Percentiles rank a stretch among this genome's conserved stretches.
Conservation (phyloP, 2,113 vertebrate species). For the Hoplias malabaricus region DNA sequence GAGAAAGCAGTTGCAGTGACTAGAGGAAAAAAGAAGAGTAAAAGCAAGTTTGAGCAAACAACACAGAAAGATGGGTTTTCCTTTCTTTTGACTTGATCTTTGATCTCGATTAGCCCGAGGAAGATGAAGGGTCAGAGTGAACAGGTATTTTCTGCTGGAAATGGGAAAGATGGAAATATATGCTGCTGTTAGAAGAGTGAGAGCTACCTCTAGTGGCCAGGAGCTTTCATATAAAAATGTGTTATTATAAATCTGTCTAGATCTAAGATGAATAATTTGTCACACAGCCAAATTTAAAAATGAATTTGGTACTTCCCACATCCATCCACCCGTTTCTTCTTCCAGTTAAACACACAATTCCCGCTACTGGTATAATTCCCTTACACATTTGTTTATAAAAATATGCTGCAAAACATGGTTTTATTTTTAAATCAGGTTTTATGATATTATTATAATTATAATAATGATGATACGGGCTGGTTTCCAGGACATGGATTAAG, state of each 20-base stretch:
- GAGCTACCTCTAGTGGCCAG: background rate
- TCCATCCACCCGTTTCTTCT: no score
- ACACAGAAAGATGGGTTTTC: background rate
- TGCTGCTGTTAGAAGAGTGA: background rate
- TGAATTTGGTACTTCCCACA: no score
- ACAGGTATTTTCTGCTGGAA: slow-evolving; percentile 12
- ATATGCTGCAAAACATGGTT: no score
- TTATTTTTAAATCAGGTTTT: no score
- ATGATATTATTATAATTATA: no score
- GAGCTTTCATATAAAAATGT: background rate
- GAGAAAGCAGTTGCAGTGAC: background rate
- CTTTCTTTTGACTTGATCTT: background rate
- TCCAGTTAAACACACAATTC: no score
- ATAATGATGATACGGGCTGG: no score
- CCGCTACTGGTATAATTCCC: no score
- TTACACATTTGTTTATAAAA: no score
- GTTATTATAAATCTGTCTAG: background rate
- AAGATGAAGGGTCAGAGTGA: slow-evolving; percentile 38
- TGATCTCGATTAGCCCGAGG: slow-evolving; percentile 45
- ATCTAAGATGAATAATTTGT: background rate
- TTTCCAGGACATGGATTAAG: no score
- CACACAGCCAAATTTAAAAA: background rate
- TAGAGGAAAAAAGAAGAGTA: slow-evolving; percentile 12
- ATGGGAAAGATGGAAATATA: slow-evolving; percentile 13
- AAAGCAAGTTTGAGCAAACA: background rate